Base-by-base conservation (phyloP, 2,888 invertebrate species). In the Spodoptera littoralis region DNA sequence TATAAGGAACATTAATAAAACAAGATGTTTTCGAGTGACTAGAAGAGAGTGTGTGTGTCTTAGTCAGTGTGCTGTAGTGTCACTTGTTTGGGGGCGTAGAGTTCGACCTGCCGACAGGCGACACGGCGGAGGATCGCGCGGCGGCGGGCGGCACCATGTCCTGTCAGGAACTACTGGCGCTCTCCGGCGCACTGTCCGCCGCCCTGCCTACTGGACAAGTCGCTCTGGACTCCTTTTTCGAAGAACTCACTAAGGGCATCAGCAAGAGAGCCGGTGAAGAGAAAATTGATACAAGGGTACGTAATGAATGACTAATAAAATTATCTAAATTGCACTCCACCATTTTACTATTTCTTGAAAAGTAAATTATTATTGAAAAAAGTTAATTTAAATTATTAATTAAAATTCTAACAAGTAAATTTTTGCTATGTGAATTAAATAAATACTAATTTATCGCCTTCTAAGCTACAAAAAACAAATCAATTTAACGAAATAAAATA, bases 111-210 rank as follows among this genome's bases (percentile, higher is more conserved):
- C 94, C 94, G 82, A 88, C 94, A 91, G 93, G 92, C 87, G 90
- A 93, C 61, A 87, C 89, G 11, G 90, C 85, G 6, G 94, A 93
- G 74, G 94, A 92, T 50, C 87, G 92, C 4, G 94, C 91, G 0
- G 92, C 92, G 0, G 92, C 92, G 0, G 93, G 96, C 42, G 96
- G 96, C 24, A 96, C 96, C 54, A 96, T 98, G 96, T 97, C 97
- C 0, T 98, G 98, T 88, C 98, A 98, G 90, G 98, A 98, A 91
- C 95, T 99, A 36, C 95, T 99, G 65, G 98, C 98, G n/a, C 95
- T 99, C 58, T 97, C 98, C 53, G 98, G 99, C 11, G 98, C 98
- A 0, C 96, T 99, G 59, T 98, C 98, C 70, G 98, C 98, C 0
- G 98, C 98, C 0, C 91, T 98, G 69, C 98, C 98, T 2, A 98